Percentiles rank a stretch among this genome's conserved stretches.
phyloP scores from a whole-genome alignment of 2,888 invertebrate genomes.

The Zhuqinia jingwanae region DNA sequence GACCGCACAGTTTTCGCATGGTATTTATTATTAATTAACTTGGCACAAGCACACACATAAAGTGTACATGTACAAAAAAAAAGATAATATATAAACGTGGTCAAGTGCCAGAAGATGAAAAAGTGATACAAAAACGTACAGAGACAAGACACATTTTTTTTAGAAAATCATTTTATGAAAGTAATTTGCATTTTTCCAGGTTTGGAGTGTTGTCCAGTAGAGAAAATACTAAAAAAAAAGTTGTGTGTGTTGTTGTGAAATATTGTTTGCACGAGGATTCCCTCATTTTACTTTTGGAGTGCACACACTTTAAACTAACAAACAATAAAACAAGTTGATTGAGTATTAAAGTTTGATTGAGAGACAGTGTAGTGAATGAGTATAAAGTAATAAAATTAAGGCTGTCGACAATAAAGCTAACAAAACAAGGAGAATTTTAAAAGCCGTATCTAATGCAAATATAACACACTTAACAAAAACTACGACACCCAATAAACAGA shows the following conservation, averaged over 20 bases:
- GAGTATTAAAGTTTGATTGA: background rate
- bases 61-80: background rate
- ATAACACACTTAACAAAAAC: background rate
- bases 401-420: background rate
- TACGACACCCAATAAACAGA: background rate
- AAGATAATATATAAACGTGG: slow-evolving; percentile 42
- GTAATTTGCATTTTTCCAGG: slow-evolving; percentile 3
- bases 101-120: slow-evolving; percentile 18
- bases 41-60: background rate
- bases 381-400: background rate
- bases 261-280: background rate
- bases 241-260: slow-evolving; percentile 30
- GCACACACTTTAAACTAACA: background rate
- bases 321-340: background rate
- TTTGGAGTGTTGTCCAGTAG: background rate
- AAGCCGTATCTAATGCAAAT: slow-evolving; percentile 37
- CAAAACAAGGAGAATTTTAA: background rate
- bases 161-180: background rate
- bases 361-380: background rate
- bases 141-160: no score
- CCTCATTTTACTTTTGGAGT: background rate
- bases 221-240: background rate
- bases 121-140: background rate
- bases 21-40: slow-evolving; percentile 31
- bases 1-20: slow-evolving; percentile 14